Base-by-base conservation (phyloP, 2,797 vertebrate species). In the Hafferia zeledoni region DNA sequence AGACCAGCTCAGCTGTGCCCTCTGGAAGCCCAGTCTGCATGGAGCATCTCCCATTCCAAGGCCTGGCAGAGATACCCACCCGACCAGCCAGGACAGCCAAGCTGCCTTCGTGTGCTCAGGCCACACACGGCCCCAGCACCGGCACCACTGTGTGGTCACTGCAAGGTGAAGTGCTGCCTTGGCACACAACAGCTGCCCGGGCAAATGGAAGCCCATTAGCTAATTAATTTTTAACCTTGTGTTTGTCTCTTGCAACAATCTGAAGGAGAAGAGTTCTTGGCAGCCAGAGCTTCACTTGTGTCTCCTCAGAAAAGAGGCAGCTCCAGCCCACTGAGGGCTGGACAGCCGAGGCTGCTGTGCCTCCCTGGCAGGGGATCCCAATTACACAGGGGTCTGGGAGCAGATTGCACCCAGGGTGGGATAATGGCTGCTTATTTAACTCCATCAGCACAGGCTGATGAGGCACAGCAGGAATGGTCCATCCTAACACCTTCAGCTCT, bases 141-240 rank as follows among this genome's bases (percentile, higher is more conserved):
- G 6, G 71, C 27, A 63, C 19, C 2, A 20, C 67, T 30, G 43
- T 0, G 1, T 13, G 52, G 52, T 70, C 83, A 20, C 74, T 7
- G 57, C 82, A 80, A 94, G 89, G 82, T 65, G 64, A 90, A 80
- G 79, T 1, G n/a, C 82, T 83, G 82, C 85, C 84, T 55, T 85
- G 79, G 94, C 79, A 68, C 68, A 74, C 30, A 20, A 13, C 67
- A 47, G n/a, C 71, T 28, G 49, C 89, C 44, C 11, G 27, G 76
- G 92, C 64, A 94, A 92, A 81, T 1, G 3, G 70, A 37, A 85
- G 35, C 6, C 87, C 85, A 86, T 95, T 68, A 91, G 79, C 27
- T 86, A 94, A 96, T 93, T 94, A 90, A 88, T 89, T 89, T 91
- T 90, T 90, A 95, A 96, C 89, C 82, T 90, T 68, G 83, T 0